Evolutionary conservation across 2,113 vertebrate genomes (phyloP).

Genomic region (Chascanopsetta lugubris): DNA sequence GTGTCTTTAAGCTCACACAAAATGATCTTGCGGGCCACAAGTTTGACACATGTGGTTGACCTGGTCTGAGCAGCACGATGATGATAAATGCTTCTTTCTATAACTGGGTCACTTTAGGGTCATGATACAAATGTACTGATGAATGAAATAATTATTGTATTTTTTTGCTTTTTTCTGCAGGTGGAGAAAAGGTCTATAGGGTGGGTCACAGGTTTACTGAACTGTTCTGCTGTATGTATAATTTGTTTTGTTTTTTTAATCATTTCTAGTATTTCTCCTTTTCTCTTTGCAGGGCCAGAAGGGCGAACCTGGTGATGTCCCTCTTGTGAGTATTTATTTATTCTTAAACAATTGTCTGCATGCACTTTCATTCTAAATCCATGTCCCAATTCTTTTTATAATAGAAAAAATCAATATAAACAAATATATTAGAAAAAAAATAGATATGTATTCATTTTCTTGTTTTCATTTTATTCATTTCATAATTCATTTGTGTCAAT

Average conservation of each 20-base stretch:
- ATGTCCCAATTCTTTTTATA: conserved; percentile 2
- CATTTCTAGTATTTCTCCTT: background rate
- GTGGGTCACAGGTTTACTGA: conserved; percentile 37
- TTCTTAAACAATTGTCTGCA: background rate
- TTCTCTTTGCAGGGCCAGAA: conserved; percentile 88
- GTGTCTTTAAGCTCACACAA: no score
- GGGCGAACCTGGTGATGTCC: conserved; percentile 95
- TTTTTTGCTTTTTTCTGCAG: conserved; percentile 39
- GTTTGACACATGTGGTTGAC: no score
- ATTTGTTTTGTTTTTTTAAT: no score
- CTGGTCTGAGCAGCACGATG: background rate
- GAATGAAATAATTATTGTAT: conserved; percentile 44
- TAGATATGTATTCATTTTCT: no score
- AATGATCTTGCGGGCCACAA: no score
- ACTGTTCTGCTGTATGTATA: no score
- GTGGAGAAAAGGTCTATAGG: conserved; percentile 60
- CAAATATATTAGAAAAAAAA: no score
- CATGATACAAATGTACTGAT: background rate
- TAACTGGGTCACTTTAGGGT: background rate
- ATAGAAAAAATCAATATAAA: no score
- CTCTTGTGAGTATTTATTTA: conserved; percentile 83
- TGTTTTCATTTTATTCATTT: background rate
- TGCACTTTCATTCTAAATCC: background rate
- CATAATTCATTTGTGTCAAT: background rate
- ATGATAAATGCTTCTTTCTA: background rate